phyloP scores from a whole-genome alignment of 1,140 invertebrate species.

The Bombus confusus region DNA sequence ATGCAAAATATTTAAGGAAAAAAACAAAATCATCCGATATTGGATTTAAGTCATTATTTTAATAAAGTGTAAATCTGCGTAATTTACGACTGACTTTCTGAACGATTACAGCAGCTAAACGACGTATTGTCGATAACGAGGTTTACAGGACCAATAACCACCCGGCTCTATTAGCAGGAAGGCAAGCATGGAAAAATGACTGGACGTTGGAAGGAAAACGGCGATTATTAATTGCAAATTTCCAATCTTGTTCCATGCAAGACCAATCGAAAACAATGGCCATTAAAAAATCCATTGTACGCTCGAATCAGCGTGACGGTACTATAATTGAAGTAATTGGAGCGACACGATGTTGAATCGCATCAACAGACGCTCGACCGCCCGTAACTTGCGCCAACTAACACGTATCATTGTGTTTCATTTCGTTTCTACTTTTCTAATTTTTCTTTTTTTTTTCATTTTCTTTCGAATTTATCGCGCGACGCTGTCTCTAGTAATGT shows the following conservation, averaged over 20 bases:
- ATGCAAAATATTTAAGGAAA: too few relatives aligned
- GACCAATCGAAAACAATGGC: conserved; percentile 27
- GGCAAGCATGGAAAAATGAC: background rate
- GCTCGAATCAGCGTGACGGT: conserved; percentile 42
- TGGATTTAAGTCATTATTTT: too few relatives aligned
- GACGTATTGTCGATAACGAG: background rate
- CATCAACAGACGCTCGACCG: conserved; percentile 6
- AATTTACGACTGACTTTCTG: background rate
- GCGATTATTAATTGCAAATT: conserved; percentile 21
- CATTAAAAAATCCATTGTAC: conserved; percentile 43
- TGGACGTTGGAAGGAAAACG: background rate
- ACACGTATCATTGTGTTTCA: background rate
- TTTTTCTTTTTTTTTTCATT: background rate
- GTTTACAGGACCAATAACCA: background rate
- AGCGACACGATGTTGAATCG: conserved; percentile 26
- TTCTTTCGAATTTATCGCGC: conserved; percentile 1
- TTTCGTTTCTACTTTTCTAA: background rate
- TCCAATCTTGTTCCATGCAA: conserved; percentile 10
- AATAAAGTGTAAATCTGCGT: background rate
- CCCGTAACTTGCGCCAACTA: background rate
- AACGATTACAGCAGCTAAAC: background rate
- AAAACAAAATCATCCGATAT: too few relatives aligned
- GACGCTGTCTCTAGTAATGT: conserved; percentile 12
- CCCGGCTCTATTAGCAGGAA: background rate
- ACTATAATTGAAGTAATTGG: conserved; percentile 50